These are phyloP conservation scores for Caenorhabditis brenneri DNA, from an alignment of 1,140 invertebrate species.

Conservation along the genomic window DNA sequence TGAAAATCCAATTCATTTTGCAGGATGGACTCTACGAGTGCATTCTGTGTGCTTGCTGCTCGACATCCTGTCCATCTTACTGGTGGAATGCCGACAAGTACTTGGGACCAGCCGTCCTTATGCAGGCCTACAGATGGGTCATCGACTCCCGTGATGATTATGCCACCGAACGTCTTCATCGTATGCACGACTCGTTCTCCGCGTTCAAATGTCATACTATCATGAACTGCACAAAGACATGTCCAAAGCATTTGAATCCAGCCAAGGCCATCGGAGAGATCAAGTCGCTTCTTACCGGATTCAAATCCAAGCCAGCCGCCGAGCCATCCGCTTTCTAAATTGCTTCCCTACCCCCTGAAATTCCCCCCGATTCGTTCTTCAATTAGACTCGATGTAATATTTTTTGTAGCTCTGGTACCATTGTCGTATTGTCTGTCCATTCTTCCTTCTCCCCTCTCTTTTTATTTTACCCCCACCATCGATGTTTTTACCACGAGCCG, in stretches of 20 bases:
- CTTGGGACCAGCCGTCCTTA: slow-evolving; percentile 75
- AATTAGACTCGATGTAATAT: slow-evolving; percentile 12
- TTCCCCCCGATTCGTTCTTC: not conserved
- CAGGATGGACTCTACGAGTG: slow-evolving; percentile 93
- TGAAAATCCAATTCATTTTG: slow-evolving; percentile 21
- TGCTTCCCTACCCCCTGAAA: not conserved
- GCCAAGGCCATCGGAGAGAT: slow-evolving; percentile 92
- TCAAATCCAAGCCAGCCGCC: slow-evolving; percentile 77
- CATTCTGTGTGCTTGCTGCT: slow-evolving; percentile 95
- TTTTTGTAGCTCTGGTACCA: not conserved
- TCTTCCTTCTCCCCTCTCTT: not conserved
- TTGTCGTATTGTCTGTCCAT: not conserved
- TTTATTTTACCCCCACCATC: too few species aligned
- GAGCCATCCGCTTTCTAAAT: slow-evolving; percentile 45
- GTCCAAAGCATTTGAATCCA: slow-evolving; percentile 83
- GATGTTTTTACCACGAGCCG: too few species aligned
- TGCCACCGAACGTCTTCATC: slow-evolving; percentile 81
- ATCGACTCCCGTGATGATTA: slow-evolving; percentile 92
- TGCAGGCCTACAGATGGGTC: slow-evolving; percentile 82
- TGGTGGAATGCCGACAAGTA: slow-evolving; percentile 98
- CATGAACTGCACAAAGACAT: slow-evolving; percentile 74
- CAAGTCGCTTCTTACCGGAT: slow-evolving; percentile 86
- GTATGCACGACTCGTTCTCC: slow-evolving; percentile 88
- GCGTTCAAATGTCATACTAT: slow-evolving; percentile 96
- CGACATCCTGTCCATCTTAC: slow-evolving; percentile 92